A percentile compares a stretch with the other conserved stretches of the same genome.
Conservation (phyloP, 2,113 vertebrate species). For the Meriones unguiculatus region DNA sequence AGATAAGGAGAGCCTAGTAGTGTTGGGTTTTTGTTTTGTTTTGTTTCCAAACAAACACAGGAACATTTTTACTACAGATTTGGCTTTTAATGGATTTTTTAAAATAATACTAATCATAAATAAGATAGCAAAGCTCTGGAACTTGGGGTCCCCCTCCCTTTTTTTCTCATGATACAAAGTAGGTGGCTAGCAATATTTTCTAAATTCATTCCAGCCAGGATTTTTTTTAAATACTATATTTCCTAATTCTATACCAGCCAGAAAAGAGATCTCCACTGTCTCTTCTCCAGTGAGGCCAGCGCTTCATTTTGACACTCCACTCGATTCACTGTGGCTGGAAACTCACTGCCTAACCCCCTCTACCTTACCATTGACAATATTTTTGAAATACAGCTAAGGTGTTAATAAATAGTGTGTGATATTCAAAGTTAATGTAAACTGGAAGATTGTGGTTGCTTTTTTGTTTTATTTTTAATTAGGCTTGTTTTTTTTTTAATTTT, state of each 20-base stretch:
- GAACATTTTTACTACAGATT: constrained; percentile 80
- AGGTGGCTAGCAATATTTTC: constrained; percentile 71
- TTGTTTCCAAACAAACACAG: constrained; percentile 67
- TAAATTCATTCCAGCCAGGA: constrained; percentile 70
- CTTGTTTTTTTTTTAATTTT: constrained; percentile 64
- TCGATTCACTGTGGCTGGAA: background rate
- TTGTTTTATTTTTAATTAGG: constrained; percentile 28
- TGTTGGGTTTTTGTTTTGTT: background rate
- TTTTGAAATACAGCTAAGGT: constrained; percentile 68
- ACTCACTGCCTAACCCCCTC: background rate
- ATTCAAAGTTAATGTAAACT: constrained; percentile 80
- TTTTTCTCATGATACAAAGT: constrained; percentile 50
- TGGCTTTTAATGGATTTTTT: constrained; percentile 76
- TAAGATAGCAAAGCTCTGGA: constrained; percentile 70
- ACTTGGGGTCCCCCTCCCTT: background rate
- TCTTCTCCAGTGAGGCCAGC: constrained; percentile 32
- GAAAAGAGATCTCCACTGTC: background rate
- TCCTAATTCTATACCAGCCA: constrained; percentile 59
- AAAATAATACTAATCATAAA: constrained; percentile 63
- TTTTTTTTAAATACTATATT: constrained; percentile 37
- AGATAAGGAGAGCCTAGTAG: constrained; percentile 84
- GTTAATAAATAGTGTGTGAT: constrained; percentile 44
- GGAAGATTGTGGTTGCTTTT: constrained; percentile 73
- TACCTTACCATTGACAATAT: constrained; percentile 41
- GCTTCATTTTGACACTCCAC: constrained; percentile 47